phyloP scores from a whole-genome alignment of 2,888 invertebrate genomes.

The Leptinotarsa juncta region DNA sequence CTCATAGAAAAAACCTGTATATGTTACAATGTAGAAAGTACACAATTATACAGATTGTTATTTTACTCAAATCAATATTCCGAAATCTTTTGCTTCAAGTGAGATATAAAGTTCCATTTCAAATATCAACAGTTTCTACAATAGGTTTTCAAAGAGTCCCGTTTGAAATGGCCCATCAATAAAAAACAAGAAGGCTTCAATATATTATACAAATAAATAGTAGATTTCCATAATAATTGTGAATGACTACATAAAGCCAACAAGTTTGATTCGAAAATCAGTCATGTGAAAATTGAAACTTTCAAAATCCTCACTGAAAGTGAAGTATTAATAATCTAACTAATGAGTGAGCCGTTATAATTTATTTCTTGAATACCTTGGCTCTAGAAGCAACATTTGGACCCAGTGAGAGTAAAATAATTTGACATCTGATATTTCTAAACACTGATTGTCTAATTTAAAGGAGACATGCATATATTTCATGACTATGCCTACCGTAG shows the following conservation, averaged over 20 bases:
- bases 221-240: too few species aligned
- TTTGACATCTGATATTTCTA: slow-evolving; percentile 21
- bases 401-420: background rate
- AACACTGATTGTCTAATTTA: slow-evolving; percentile 36
- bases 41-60: slow-evolving; percentile 25
- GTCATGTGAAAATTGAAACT: too few species aligned
- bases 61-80: slow-evolving; percentile 7
- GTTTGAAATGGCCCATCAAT: too few species aligned
- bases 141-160: too few species aligned
- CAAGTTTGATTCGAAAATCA: too few species aligned
- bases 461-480: slow-evolving; percentile 7
- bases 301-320: background rate
- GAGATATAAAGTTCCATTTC: background rate
- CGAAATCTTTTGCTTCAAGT: background rate
- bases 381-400: background rate
- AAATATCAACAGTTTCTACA: too few species aligned
- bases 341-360: background rate
- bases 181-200: too few species aligned
- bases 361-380: background rate
- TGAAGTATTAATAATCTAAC: background rate
- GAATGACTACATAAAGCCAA: too few species aligned
- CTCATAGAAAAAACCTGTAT: slow-evolving; percentile 33
- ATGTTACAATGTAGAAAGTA: slow-evolving; percentile 19
- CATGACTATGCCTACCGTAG: background rate
- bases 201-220: too few species aligned